phyloP scores from a whole-genome alignment of 2,888 invertebrate genomes.

The Thelaira solivaga region DNA sequence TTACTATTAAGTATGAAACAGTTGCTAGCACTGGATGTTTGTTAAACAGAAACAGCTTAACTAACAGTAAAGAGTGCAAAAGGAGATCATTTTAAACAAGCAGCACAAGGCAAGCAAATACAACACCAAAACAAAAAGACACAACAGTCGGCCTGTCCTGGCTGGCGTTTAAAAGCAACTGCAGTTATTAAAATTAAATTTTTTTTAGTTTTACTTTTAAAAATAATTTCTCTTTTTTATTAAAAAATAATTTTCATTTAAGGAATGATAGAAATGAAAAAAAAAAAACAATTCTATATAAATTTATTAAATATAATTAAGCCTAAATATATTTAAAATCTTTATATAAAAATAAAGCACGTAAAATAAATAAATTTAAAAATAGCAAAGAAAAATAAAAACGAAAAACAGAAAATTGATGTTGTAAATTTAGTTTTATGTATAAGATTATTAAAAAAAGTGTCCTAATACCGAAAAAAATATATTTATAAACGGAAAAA shows the following conservation, averaged over 20 bases:
- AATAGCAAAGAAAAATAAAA: too few species aligned
- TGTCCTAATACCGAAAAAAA: constrained; percentile 39
- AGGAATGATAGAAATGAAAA: too few species aligned
- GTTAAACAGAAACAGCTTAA: neutral
- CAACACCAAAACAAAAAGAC: too few species aligned
- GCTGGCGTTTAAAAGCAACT: too few species aligned
- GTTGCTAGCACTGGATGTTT: constrained; percentile 10
- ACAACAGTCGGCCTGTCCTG: too few species aligned
- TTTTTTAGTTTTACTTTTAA: too few species aligned
- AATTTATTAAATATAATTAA: constrained; percentile 3
- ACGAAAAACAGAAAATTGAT: constrained; percentile 31
- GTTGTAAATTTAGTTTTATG: constrained; percentile 50
- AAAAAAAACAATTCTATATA: neutral
- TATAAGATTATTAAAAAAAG: constrained; percentile 23
- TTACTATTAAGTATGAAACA: neutral
- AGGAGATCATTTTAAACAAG: too few species aligned
- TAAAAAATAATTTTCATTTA: too few species aligned
- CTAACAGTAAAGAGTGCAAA: too few species aligned
- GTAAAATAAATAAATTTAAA: neutral
- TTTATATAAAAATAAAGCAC: constrained; percentile 15
- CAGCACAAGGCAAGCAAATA: too few species aligned
- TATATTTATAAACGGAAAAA: constrained; percentile 44
- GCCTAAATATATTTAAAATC: constrained; percentile 12
- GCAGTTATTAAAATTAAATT: too few species aligned
- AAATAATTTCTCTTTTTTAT: too few species aligned